Base-by-base conservation (phyloP, 2,888 invertebrate genomes). In the Zaprionus lineosus region DNA sequence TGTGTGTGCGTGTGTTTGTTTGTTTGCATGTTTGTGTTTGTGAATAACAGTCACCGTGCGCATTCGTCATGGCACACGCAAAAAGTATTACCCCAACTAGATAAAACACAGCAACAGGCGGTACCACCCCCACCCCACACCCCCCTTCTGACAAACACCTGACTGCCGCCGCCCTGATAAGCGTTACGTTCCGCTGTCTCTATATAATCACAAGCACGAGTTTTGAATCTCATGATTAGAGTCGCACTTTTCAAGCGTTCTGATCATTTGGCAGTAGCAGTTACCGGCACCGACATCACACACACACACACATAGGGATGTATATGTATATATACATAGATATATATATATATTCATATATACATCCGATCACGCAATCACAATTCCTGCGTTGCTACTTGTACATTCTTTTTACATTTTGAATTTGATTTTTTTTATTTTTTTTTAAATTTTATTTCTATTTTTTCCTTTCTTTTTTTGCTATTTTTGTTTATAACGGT, bases 21-120 rank as follows among this genome's bases (percentile, higher is more conserved):
- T 16, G 21, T 18, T 11, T 15, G 11, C 7, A 39, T 24, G 39
- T 44, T 55, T 34, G 28, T 11, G 44, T 43, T 37, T 67, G 61
- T 57, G 58, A 76, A 84, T 61, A 66, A 63, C 53, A 65, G 60
- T 41, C 48, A 57, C 73, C 67, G 70, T 73, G 28, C 48, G 61
- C 66, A 83, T 81, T 81, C 81, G 76, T 83, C 85, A 83, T 83
- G 86, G 81, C 84, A 75, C 85, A 76, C 84, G 81, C 84, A 74
- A 73, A 74, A 67, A 75, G 60, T 79, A 77, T 70, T 78, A 59
- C 75, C 53, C 68, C 75, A 60, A 50, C 75, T 82, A 83, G 85
- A 81, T 79, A 81, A 76, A 74, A 77, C 58, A 43, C 19, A 41
- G 33, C 11, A 33, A 8, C 46, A 40, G 34, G 39, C 28, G 29